phyloP scores from a whole-genome alignment of 2,797 vertebrate species.

The Helicolenus hilgendorfi region DNA sequence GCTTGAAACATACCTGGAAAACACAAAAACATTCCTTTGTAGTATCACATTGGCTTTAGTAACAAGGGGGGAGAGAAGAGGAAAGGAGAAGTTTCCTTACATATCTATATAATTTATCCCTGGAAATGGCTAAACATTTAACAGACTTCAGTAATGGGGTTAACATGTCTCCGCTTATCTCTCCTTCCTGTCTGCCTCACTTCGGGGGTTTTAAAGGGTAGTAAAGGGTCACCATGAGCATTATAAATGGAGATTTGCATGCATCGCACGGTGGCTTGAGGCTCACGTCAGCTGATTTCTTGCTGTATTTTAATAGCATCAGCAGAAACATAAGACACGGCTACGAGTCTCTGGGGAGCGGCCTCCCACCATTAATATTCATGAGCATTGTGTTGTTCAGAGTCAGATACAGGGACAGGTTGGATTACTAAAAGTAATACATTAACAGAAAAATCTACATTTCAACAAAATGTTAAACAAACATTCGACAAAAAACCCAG shows the following conservation, averaged over 20 bases:
- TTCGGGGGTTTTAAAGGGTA: conserved; percentile 42
- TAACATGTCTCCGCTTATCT: conserved; percentile 8
- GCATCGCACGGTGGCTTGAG: conserved; percentile 58
- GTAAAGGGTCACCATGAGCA: conserved; percentile 67
- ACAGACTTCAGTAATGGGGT: conserved; percentile 2
- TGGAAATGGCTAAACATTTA: conserved; percentile 5
- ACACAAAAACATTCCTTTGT: conserved; percentile 16
- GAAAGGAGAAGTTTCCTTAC: background rate
- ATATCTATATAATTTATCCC: conserved; percentile 1
- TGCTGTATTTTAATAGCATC: conserved; percentile 82
- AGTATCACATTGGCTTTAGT: background rate
- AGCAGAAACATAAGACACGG: conserved; percentile 86
- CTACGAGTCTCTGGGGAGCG: conserved; percentile 71
- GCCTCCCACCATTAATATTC: conserved; percentile 78
- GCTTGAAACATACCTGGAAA: conserved; percentile 7
- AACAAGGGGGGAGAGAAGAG: background rate
- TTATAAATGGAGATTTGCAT: conserved; percentile 81
- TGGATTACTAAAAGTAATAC: conserved; percentile 67
- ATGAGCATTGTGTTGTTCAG: conserved; percentile 70
- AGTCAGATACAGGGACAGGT: conserved; percentile 55
- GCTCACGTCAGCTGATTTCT: conserved; percentile 78
- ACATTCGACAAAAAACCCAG: conserved; percentile 15
- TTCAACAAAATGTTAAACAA: conserved; percentile 4
- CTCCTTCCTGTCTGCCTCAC: conserved; percentile 4
- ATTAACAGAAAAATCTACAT: conserved; percentile 66